Percentiles rank a stretch among this genome's conserved stretches.
Evolutionary conservation across 2,797 vertebrate species (phyloP).

Genomic region (Numenius phaeopus): DNA sequence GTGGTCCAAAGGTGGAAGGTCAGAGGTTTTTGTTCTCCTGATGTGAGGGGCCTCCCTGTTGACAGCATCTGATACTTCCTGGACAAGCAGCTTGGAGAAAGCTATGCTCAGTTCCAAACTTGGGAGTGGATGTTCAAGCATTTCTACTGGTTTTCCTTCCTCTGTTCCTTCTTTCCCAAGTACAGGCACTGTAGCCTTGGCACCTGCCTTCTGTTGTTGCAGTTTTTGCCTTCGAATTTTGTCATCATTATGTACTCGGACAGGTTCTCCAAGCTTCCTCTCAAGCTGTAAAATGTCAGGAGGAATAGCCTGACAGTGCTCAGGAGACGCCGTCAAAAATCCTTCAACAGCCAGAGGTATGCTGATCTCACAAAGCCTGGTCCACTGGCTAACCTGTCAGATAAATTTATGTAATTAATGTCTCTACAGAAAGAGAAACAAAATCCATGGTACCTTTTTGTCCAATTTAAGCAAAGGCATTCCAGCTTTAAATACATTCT

Average conservation of each 20-base stretch:
- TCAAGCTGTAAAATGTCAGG: slow-evolving; percentile 88
- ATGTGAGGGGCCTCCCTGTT: slow-evolving; percentile 87
- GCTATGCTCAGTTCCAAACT: slow-evolving; percentile 87
- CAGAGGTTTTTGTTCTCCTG: slow-evolving; percentile 89
- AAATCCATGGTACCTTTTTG: neutral
- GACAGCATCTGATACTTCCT: slow-evolving; percentile 70
- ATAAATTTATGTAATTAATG: neutral
- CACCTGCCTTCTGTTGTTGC: slow-evolving; percentile 78
- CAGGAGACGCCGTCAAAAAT: slow-evolving; percentile 80
- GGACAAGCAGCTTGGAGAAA: slow-evolving; percentile 86
- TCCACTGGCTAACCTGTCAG: slow-evolving; percentile 95
- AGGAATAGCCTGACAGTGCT: slow-evolving; percentile 76
- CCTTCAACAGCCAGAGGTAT: slow-evolving; percentile 91
- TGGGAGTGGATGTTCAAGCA: neutral
- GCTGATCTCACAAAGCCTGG: slow-evolving; percentile 93
- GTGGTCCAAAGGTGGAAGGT: slow-evolving; percentile 90
- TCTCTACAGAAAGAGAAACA: neutral
- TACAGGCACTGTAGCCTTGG: neutral
- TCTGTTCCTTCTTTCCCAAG: neutral
- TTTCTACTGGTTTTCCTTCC: neutral
- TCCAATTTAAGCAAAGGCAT: neutral
- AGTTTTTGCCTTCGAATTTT: slow-evolving; percentile 96
- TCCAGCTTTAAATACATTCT: neutral
- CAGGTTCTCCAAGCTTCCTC: slow-evolving; percentile 89
- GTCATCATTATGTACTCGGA: slow-evolving; percentile 96